Percentiles rank a stretch among this genome's conserved stretches.
These are phyloP conservation scores for Cisticola juncidis DNA, from an alignment of 2,113 vertebrate species.

Conservation along the genomic window DNA sequence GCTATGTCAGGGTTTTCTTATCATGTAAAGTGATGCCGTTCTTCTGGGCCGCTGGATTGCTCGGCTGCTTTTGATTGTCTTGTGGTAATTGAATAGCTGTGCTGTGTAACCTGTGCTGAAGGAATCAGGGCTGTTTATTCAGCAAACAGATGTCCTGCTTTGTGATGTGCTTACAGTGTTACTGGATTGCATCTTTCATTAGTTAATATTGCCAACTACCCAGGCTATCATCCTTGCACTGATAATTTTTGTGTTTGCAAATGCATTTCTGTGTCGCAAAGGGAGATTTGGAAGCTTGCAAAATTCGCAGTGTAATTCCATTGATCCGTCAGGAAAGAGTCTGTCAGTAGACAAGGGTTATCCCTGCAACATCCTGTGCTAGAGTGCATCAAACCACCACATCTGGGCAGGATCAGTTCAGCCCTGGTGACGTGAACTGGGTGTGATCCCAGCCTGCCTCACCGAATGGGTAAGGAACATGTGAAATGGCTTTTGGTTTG, in stretches of 20 bases:
- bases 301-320: neutral
- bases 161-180: neutral
- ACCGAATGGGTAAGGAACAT: neutral
- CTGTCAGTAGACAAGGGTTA: neutral
- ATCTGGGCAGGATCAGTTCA: neutral
- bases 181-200: conserved; percentile 24
- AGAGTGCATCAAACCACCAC: neutral
- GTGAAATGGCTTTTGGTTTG: neutral
- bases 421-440: neutral
- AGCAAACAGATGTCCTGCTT: conserved; percentile 55
- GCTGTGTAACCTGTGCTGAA: conserved; percentile 30
- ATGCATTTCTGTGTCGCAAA: neutral
- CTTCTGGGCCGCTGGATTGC: neutral
- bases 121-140: conserved; percentile 53
- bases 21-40: neutral
- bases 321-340: neutral
- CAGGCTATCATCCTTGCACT: neutral
- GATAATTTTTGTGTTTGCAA: neutral
- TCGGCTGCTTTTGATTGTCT: conserved; percentile 45
- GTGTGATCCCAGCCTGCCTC: neutral
- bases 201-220: neutral
- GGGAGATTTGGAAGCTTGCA: neutral
- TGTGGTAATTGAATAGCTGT: conserved; percentile 32
- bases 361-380: neutral
- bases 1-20: conserved; percentile 15